Conservation (phyloP, 2,113 vertebrate species). For the Tretioscincus oriximinensis region DNA sequence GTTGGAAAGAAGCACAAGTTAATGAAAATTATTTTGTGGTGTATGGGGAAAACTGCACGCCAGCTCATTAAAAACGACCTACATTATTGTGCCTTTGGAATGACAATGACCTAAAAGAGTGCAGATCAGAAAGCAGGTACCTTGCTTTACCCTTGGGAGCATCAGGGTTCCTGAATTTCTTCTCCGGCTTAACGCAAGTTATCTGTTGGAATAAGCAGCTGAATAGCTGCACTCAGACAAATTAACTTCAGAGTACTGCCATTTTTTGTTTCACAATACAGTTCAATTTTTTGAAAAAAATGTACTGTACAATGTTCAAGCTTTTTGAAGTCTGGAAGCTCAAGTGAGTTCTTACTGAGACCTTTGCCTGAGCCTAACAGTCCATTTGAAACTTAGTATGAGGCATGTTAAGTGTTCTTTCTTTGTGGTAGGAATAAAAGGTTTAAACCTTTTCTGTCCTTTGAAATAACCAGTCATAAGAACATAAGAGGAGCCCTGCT, state of each 20-base stretch:
- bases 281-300: accelerated
- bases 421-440: too few relatives aligned
- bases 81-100: conserved; percentile 40
- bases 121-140: background rate
- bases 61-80: conserved; percentile 49
- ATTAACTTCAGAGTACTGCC: conserved; percentile 3
- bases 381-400: too few relatives aligned
- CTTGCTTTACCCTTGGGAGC: background rate
- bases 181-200: conserved; percentile 12
- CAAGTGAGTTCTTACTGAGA: conserved; percentile 4
- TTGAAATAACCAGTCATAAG: too few relatives aligned
- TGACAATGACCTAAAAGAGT: conserved; percentile 25
- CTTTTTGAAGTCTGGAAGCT: background rate
- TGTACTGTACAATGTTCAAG: background rate
- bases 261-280: background rate
- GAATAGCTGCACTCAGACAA: background rate
- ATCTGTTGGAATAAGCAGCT: background rate
- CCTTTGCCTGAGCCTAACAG: background rate
- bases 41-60: conserved; percentile 7
- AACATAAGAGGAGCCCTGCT: too few relatives aligned
- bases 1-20: background rate
- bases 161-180: background rate
- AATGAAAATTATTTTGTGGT: background rate
- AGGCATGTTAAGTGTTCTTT: too few relatives aligned
- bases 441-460: too few relatives aligned